A percentile compares a stretch with the other conserved stretches of the same genome.
phyloP scores from a whole-genome alignment of 2,113 vertebrate species.

The Microcebus lehilahytsara region DNA sequence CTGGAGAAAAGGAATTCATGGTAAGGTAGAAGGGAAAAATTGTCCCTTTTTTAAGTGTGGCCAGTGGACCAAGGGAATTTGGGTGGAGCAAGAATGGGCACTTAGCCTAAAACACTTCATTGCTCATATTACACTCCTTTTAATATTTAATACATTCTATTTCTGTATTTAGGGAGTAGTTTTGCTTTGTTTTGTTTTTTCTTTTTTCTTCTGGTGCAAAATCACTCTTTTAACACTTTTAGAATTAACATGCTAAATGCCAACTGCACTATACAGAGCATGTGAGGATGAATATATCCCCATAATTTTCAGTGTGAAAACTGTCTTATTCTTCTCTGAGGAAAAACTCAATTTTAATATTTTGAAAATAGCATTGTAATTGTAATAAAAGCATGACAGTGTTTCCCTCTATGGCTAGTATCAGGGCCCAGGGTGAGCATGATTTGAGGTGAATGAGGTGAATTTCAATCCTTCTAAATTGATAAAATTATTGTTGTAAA shows the following conservation, averaged over 20 bases:
- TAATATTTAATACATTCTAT: conserved; percentile 49
- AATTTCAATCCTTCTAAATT: not conserved
- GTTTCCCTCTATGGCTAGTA: not conserved
- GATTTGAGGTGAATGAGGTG: rapidly evolving
- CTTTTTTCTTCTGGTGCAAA: not conserved
- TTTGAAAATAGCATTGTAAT: not conserved
- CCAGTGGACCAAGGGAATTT: not conserved
- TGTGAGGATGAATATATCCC: not conserved
- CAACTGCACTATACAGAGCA: not conserved
- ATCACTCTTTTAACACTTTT: not conserved
- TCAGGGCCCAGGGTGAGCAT: rapidly evolving
- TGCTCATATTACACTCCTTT: not conserved
- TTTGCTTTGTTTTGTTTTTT: not conserved
- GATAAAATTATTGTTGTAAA: not conserved
- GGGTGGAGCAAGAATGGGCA: not conserved
- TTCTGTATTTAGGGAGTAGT: not conserved
- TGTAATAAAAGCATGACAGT: not conserved
- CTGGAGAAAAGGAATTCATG: not conserved
- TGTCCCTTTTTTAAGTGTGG: not conserved
- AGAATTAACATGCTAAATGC: not conserved
- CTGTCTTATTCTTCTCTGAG: not conserved
- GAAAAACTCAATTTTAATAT: not conserved
- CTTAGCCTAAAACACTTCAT: not conserved
- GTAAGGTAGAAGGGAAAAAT: not conserved
- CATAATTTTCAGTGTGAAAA: not conserved